Conservation (phyloP, 2,113 vertebrate genomes). For the Lepisosteus oculatus region DNA sequence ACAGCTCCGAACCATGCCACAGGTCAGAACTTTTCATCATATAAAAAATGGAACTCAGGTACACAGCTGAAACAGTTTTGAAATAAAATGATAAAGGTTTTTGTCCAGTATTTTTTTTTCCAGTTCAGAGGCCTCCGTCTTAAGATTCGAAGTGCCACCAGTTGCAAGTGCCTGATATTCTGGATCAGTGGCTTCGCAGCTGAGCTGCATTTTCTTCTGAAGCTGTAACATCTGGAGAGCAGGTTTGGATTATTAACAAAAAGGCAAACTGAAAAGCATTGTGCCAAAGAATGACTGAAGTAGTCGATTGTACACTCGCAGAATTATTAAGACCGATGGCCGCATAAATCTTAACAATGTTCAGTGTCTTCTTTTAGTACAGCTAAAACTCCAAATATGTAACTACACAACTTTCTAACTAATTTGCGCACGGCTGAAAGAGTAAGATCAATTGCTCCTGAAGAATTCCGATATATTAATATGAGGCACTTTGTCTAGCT, state of each 20-base stretch:
- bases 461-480: too few relatives aligned
- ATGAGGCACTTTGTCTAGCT: too few relatives aligned
- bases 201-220: neutral
- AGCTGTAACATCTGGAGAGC: neutral
- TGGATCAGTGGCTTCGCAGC: slow-evolving; percentile 12
- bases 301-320: too few relatives aligned
- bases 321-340: too few relatives aligned
- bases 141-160: neutral
- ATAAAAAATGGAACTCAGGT: neutral
- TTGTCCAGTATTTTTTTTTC: neutral
- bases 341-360: too few relatives aligned
- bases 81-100: slow-evolving; percentile 2
- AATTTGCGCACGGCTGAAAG: too few relatives aligned
- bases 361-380: too few relatives aligned
- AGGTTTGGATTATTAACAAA: neutral
- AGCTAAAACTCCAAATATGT: too few relatives aligned
- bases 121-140: neutral
- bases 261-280: too few relatives aligned
- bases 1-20: neutral
- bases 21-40: neutral
- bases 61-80: neutral
- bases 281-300: too few relatives aligned
- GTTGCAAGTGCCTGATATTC: neutral
- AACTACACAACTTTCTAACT: too few relatives aligned
- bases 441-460: too few relatives aligned